These are phyloP conservation scores for Pangasianodon hypophthalmus DNA, from an alignment of 2,113 vertebrate species.

Conservation along the genomic window DNA sequence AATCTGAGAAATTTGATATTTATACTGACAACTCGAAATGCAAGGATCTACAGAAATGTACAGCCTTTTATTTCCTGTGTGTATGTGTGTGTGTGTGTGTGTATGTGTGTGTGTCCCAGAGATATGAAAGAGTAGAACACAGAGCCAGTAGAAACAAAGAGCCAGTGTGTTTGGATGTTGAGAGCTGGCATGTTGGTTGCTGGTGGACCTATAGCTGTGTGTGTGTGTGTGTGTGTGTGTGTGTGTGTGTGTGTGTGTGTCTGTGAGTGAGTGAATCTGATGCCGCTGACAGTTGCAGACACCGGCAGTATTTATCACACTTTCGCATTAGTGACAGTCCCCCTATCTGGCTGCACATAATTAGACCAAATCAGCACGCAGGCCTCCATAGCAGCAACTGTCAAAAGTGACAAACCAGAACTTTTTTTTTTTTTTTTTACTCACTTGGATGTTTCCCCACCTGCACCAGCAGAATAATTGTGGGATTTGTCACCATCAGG, in stretches of 20 bases:
- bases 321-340: constrained; percentile 77
- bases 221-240: neutral
- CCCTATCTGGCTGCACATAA: constrained; percentile 77
- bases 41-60: constrained; percentile 47
- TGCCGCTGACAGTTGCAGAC: constrained; percentile 73
- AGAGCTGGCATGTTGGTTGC: constrained; percentile 65
- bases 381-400: constrained; percentile 77
- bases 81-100: constrained; percentile 51
- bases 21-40: constrained; percentile 45
- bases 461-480: constrained; percentile 75
- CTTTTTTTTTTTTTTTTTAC: constrained; percentile 62
- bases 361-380: constrained; percentile 81
- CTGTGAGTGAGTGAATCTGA: constrained; percentile 64
- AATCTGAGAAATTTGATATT: constrained; percentile 48
- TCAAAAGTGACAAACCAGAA: constrained; percentile 81
- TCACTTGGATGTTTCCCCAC: constrained; percentile 66
- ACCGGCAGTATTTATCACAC: constrained; percentile 79
- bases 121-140: constrained; percentile 57
- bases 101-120: constrained; percentile 52
- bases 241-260: neutral
- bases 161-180: constrained; percentile 69
- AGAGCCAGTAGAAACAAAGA: constrained; percentile 67
- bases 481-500: constrained; percentile 75
- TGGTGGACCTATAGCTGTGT: constrained; percentile 62
- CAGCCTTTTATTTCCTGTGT: constrained; percentile 54